Evolutionary conservation across 2,888 invertebrate species (phyloP).

Genomic region (Zygothrica quintamaculata): DNA sequence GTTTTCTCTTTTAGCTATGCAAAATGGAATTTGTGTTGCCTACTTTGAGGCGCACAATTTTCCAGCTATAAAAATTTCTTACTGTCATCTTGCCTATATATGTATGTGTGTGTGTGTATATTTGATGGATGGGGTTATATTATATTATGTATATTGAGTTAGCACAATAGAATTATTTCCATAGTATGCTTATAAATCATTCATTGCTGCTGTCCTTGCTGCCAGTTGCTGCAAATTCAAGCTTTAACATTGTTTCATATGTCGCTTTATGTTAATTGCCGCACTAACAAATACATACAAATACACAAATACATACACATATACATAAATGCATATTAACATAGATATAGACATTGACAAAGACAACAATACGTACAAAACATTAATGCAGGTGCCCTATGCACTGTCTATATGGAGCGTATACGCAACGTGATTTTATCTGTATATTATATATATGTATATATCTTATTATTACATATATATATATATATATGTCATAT

Average conservation of each 20-base stretch:
- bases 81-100: conserved; percentile 9
- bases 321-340: conserved; percentile 10
- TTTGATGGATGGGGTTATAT: no score
- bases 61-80: conserved; percentile 24
- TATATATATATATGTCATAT: neutral
- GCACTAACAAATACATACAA: conserved; percentile 11
- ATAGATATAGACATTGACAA: neutral
- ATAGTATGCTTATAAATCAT: neutral
- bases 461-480: neutral
- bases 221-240: no score
- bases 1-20: conserved; percentile 1
- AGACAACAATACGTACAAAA: no score
- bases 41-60: conserved; percentile 32
- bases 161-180: neutral
- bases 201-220: neutral
- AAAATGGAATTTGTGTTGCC: conserved; percentile 39
- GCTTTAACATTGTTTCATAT: no score
- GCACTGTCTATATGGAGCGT: conserved; percentile 20
- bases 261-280: conserved; percentile 31
- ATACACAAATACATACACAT: conserved; percentile 7
- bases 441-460: neutral
- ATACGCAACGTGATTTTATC: conserved; percentile 30
- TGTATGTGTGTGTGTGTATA: conserved; percentile 10
- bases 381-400: neutral
- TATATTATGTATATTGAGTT: conserved; percentile 11